phyloP scores from a whole-genome alignment of 2,113 vertebrate genomes.

The Phylloscopus trochiloides region DNA sequence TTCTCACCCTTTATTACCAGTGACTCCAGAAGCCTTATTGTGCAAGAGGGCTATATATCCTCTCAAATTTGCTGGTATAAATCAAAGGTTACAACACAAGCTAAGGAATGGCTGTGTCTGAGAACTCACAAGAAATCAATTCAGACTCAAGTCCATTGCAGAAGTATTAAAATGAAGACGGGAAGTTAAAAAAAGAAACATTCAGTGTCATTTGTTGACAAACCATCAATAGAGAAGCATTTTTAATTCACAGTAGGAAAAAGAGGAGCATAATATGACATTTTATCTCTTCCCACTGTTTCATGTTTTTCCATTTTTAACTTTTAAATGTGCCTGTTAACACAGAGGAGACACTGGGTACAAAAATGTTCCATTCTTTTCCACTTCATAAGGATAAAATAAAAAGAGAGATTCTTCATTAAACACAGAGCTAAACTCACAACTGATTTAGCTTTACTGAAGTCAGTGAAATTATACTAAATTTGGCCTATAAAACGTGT shows the following conservation, averaged over 20 bases:
- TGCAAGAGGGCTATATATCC: slow-evolving; percentile 11
- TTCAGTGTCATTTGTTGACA: not conserved
- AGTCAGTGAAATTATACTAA: not conserved
- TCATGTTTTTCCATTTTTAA: not conserved
- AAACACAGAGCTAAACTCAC: not conserved
- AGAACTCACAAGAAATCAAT: not conserved
- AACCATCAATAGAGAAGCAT: not conserved
- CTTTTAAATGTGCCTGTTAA: not conserved
- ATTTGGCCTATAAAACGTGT: not conserved
- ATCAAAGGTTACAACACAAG: slow-evolving; percentile 23
- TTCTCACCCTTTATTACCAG: slow-evolving; percentile 13
- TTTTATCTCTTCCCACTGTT: not conserved
- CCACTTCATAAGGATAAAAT: not conserved
- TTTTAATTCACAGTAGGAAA: not conserved
- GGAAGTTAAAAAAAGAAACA: not conserved
- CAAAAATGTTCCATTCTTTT: not conserved
- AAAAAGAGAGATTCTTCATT: not conserved
- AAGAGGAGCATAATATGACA: not conserved
- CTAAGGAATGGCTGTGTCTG: not conserved
- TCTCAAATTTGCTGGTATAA: slow-evolving; percentile 9
- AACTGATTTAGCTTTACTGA: not conserved
- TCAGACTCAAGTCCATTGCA: not conserved
- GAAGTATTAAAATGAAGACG: not conserved
- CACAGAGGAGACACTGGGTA: not conserved
- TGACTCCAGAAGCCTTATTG: not conserved